phyloP scores from a whole-genome alignment of 2,888 invertebrate species.

The Chorisops tibialis region DNA sequence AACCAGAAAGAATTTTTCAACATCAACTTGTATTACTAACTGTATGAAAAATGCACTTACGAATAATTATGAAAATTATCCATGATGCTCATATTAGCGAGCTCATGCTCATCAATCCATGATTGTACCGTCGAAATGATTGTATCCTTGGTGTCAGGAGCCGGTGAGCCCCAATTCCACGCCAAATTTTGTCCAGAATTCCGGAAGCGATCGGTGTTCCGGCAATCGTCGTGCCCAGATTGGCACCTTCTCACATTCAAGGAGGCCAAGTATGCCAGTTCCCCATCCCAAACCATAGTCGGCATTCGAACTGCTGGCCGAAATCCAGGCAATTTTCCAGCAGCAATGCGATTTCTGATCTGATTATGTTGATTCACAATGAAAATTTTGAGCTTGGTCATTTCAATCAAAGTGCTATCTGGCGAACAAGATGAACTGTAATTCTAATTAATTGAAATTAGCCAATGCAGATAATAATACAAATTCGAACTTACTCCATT shows the following conservation, averaged over 20 bases:
- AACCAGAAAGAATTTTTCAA: too few species aligned
- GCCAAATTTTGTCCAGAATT: constrained; percentile 44
- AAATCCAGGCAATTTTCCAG: background rate
- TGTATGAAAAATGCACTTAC: background rate
- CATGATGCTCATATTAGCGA: constrained; percentile 17
- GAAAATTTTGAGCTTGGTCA: background rate
- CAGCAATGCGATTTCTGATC: constrained; percentile 7
- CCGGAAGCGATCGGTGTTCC: constrained; percentile 10
- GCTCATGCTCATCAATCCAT: constrained; percentile 27
- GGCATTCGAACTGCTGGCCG: constrained; percentile 7
- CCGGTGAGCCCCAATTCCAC: background rate
- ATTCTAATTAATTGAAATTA: background rate
- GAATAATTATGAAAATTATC: background rate
- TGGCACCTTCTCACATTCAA: constrained; percentile 11
- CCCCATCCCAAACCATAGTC: constrained; percentile 11
- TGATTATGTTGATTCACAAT: constrained; percentile 37
- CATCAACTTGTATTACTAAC: too few species aligned
- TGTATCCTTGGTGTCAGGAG: background rate
- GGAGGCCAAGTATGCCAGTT: constrained; percentile 12
- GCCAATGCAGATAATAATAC: background rate
- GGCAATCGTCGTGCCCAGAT: constrained; percentile 10
- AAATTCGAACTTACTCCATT: background rate
- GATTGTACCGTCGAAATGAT: constrained; percentile 2
- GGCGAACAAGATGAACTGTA: background rate
- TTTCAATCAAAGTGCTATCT: background rate